These are phyloP conservation scores for Poecile atricapillus DNA, from an alignment of 2,113 vertebrate species.

Conservation along the genomic window DNA sequence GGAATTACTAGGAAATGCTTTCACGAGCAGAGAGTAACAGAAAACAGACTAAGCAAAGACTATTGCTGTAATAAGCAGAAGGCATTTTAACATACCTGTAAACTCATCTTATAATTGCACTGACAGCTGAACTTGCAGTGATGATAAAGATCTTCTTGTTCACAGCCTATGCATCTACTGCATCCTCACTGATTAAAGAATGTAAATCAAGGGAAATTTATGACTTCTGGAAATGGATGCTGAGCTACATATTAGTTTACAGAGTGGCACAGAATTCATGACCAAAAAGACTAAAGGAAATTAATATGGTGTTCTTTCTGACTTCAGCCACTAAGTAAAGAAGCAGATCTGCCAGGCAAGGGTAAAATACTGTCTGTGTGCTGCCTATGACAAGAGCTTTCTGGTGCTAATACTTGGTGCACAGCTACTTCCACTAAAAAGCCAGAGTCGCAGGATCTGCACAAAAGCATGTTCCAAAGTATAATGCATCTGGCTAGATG, in stretches of 20 bases:
- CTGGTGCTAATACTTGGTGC: not conserved
- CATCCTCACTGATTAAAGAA: not conserved
- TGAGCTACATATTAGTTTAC: not conserved
- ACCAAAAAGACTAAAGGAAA: not conserved
- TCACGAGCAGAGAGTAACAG: not conserved
- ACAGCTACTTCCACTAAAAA: not conserved
- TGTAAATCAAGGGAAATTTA: not conserved
- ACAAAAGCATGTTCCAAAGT: not conserved
- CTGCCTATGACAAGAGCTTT: not conserved
- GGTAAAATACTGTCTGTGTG: not conserved
- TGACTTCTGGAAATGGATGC: not conserved
- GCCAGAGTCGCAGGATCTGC: not conserved
- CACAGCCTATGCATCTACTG: not conserved
- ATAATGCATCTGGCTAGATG: not conserved
- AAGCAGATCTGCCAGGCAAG: not conserved
- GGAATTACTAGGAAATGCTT: not conserved
- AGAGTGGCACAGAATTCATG: not conserved
- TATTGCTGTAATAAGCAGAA: not conserved
- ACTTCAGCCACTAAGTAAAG: not conserved
- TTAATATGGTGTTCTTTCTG: not conserved
- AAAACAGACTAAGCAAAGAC: not conserved
- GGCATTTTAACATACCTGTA: not conserved
- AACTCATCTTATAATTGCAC: conserved; percentile 4
- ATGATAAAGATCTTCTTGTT: not conserved
- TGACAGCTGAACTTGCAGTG: not conserved